Conservation (phyloP, 1,140 invertebrate genomes). For the Ceratina australensis region DNA sequence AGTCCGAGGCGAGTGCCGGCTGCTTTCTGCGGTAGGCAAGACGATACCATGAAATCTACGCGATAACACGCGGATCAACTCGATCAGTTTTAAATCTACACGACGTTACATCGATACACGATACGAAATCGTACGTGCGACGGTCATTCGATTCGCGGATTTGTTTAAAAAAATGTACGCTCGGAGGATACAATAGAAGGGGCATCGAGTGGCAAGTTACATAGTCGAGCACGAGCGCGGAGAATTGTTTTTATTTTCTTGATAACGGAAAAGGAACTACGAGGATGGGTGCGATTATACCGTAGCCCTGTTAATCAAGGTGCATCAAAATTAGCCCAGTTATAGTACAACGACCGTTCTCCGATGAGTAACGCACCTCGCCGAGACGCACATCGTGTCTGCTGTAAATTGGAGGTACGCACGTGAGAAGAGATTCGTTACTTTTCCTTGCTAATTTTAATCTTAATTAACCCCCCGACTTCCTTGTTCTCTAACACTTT, state of each 20-base stretch:
- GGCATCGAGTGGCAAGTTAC: neutral
- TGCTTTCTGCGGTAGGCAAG: neutral
- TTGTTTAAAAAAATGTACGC: too few species aligned
- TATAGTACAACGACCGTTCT: conserved; percentile 52
- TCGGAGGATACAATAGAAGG: neutral
- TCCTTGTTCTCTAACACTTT: too few species aligned
- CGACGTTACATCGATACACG: too few species aligned
- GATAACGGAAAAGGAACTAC: neutral
- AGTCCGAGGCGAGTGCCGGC: conserved; percentile 51
- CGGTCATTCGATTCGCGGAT: too few species aligned
- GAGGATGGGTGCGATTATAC: conserved; percentile 60
- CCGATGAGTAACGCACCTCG: conserved; percentile 7
- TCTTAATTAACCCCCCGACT: too few species aligned
- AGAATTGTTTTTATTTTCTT: neutral
- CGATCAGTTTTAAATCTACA: too few species aligned
- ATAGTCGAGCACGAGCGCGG: too few species aligned
- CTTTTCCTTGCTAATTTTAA: too few species aligned
- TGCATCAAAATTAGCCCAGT: conserved; percentile 70
- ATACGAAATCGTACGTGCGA: too few species aligned
- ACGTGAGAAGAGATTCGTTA: too few species aligned
- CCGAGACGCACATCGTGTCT: conserved; percentile 28
- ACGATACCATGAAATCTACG: neutral
- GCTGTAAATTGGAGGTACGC: conserved; percentile 40
- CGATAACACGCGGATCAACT: neutral
- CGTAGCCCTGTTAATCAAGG: conserved; percentile 68